Evolutionary conservation across 2,797 vertebrate genomes (phyloP).

Genomic region (Lateolabrax maculatus): DNA sequence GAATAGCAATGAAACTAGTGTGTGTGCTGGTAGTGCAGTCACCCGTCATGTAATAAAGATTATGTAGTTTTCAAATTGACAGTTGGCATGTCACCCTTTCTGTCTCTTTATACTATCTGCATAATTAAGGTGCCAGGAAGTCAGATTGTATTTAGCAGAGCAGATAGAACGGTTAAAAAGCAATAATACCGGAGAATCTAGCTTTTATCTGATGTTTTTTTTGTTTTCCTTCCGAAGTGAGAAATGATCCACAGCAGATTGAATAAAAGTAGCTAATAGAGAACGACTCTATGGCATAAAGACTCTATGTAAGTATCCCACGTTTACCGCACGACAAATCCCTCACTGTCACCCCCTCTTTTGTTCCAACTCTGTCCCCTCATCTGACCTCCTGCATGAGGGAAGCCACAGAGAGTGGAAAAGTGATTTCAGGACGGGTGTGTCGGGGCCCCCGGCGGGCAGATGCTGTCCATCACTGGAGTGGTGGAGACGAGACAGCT

Average conservation of each 20-base stretch:
- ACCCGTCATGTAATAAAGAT: not conserved
- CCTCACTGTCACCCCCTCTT: not conserved
- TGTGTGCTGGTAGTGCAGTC: not conserved
- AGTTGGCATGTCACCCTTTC: not conserved
- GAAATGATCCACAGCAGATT: not conserved
- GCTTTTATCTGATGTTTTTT: not conserved
- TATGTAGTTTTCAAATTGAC: not conserved
- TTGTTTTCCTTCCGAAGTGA: not conserved
- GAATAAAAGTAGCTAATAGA: not conserved
- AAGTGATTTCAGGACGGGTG: constrained; percentile 33
- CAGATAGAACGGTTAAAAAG: not conserved
- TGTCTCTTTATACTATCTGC: not conserved
- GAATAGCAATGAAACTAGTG: not conserved
- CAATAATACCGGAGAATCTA: not conserved
- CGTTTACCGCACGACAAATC: not conserved
- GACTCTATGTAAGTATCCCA: not conserved
- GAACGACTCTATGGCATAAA: not conserved
- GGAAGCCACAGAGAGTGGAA: constrained; percentile 10
- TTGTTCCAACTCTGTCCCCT: not conserved
- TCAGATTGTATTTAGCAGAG: too few species aligned
- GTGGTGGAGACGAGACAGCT: constrained; percentile 11
- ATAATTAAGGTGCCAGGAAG: not conserved
- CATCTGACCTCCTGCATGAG: constrained; percentile 2
- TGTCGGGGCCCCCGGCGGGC: not conserved
- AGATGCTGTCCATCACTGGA: constrained; percentile 28